Evolutionary conservation across 2,888 invertebrate genomes (phyloP).

Genomic region (Ectropis crepuscularia): DNA sequence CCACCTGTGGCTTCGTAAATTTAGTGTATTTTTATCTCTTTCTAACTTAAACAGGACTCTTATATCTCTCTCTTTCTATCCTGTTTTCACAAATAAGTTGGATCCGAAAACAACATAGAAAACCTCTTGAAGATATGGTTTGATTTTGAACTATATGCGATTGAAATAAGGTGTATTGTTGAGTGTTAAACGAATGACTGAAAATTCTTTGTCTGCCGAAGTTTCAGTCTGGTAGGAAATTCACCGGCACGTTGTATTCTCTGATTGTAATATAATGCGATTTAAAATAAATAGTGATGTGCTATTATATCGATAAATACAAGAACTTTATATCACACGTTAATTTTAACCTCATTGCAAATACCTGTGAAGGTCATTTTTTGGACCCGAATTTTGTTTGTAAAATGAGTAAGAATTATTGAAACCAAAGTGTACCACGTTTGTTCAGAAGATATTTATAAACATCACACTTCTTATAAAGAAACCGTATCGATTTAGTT

Average conservation of each 20-base stretch:
- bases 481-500: no score
- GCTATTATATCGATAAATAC: slow-evolving; percentile 38
- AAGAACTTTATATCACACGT: background rate
- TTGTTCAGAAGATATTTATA: no score
- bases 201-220: slow-evolving; percentile 71
- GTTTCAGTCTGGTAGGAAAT: slow-evolving; percentile 74
- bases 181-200: slow-evolving; percentile 40
- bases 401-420: no score
- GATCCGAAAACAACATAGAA: slow-evolving; percentile 84
- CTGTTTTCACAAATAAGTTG: slow-evolving; percentile 84
- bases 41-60: slow-evolving; percentile 50
- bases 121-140: slow-evolving; percentile 52
- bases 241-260: slow-evolving; percentile 70
- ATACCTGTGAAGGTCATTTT: no score
- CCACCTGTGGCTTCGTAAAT: slow-evolving; percentile 85
- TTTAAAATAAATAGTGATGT: slow-evolving; percentile 77
- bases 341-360: no score
- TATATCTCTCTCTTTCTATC: slow-evolving; percentile 62
- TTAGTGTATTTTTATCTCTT: slow-evolving; percentile 72
- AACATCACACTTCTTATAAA: no score
- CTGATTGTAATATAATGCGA: slow-evolving; percentile 81
- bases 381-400: no score
- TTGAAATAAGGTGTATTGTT: slow-evolving; percentile 50
- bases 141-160: slow-evolving; percentile 50
- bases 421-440: no score